Base-by-base conservation (phyloP, 1,140 invertebrate species). In the Anoplolepis gracilipes region DNA sequence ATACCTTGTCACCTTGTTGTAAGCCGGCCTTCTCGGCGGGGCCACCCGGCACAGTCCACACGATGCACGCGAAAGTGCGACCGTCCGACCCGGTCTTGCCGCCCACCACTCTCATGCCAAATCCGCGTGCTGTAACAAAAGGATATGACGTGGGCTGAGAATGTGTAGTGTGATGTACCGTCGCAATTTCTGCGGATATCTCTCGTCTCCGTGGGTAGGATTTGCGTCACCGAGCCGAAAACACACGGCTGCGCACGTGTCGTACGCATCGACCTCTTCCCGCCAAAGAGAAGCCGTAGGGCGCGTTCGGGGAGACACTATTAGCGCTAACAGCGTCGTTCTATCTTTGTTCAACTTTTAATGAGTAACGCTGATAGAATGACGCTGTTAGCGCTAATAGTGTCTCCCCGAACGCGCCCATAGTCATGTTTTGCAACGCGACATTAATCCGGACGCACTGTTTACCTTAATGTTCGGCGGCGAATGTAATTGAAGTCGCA, bases 81-180 rank as follows among this genome's bases (percentile, higher is more conserved):
- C 98, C 98, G 93, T 98, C 98, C 4, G 96, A 95, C 25, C 97
- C 97, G 5, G 97, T 96, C 93, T 98, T 98, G 22, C 98, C 98
- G 6, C 98, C 98, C 5, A 99, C 98, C 3, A 99, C 97, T 85
- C 98, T 96, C 97, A 99, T 98, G 2, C 98, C 98, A 92, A 99
- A 98, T 79, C 98, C 98, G 91, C 97, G 96, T 77, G 97, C 98
- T 98, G 95, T 28, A 94, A 94, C 84, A 88, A 65, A 73, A 88
- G 59, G 57, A 28, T 49, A 49, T 49, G 30, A 55, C 30, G 39
- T 36, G 39, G 70, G 11, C 33, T 53, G 39, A 61, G 25, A 42
- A 78, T 39, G n/a, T 19, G 46, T 19, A 49, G 16, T 49, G 46
- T 19, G 16, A 25, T 59, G 49, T 4, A 36, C 53, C 59, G 25